Evolutionary conservation across 2,888 invertebrate genomes (phyloP).

Genomic region (Melangyna quadrimaculata): DNA sequence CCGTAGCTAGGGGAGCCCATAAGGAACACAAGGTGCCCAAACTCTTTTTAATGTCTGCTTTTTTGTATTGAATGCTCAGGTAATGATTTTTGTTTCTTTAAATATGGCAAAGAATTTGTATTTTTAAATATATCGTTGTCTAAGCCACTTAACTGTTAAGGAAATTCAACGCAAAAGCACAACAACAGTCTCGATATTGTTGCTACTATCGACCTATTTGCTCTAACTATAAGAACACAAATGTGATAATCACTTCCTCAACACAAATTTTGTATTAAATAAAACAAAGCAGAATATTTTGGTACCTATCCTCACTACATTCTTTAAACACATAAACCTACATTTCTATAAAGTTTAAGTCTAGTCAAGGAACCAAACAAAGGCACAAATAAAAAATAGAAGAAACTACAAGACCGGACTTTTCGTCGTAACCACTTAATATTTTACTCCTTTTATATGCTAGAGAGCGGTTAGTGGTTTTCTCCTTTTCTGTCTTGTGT

Average conservation of each 20-base stretch:
- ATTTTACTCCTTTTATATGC: constrained; percentile 68
- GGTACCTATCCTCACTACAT: background rate
- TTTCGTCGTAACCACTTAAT: constrained; percentile 67
- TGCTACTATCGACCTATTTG: constrained; percentile 29
- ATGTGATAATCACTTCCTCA: constrained; percentile 40
- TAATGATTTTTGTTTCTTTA: too few relatives aligned
- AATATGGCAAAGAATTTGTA: too few relatives aligned
- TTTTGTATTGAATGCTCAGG: too few relatives aligned
- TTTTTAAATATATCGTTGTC: too few relatives aligned
- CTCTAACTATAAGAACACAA: background rate
- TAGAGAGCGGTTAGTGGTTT: constrained; percentile 57
- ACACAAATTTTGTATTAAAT: constrained; percentile 59
- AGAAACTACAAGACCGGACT: constrained; percentile 44
- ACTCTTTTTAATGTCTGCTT: too few relatives aligned
- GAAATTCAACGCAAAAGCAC: too few relatives aligned
- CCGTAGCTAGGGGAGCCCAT: too few relatives aligned
- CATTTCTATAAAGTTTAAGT: constrained; percentile 5
- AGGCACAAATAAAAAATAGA: background rate
- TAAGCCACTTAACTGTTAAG: too few relatives aligned
- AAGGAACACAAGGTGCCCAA: too few relatives aligned
- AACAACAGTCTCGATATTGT: background rate
- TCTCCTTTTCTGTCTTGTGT: background rate
- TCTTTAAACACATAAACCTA: constrained; percentile 21
- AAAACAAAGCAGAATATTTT: constrained; percentile 50
- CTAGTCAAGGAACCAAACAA: constrained; percentile 10